Evolutionary conservation across 2,797 vertebrate species (phyloP).

Genomic region (Pteronotus mesoamericanus): DNA sequence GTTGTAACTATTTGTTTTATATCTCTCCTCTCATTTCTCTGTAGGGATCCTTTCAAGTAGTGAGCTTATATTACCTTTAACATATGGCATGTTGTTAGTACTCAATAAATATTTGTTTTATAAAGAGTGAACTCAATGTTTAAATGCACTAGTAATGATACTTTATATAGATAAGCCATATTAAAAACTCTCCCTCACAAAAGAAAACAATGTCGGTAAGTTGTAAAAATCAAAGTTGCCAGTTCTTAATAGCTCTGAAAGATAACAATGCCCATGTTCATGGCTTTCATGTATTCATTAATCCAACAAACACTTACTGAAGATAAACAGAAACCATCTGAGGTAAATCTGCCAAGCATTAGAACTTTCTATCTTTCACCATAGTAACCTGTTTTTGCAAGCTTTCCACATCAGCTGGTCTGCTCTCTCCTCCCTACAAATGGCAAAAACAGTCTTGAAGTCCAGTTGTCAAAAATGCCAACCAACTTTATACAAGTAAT

Average conservation of each 20-base stretch:
- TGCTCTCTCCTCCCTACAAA: neutral
- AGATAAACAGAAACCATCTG: neutral
- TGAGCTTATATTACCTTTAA: neutral
- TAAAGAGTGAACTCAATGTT: neutral
- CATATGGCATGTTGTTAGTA: neutral
- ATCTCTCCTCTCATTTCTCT: neutral
- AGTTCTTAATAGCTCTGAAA: constrained; percentile 12
- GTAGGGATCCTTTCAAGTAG: neutral
- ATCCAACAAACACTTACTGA: neutral
- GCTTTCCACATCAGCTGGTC: neutral
- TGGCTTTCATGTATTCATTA: neutral
- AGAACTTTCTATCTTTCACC: neutral
- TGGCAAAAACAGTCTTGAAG: neutral
- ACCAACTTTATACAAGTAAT: neutral
- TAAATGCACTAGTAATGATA: neutral
- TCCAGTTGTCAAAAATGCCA: neutral
- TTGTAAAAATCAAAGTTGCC: constrained; percentile 6
- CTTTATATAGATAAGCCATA: neutral
- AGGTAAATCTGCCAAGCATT: neutral
- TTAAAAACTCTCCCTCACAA: neutral
- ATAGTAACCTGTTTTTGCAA: neutral
- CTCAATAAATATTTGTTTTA: neutral
- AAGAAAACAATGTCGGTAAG: constrained; percentile 30
- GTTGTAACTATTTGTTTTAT: neutral
- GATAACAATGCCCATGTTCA: neutral